Base-by-base conservation (phyloP, 2,888 invertebrate genomes). In the Cryptocephalus moraei region DNA sequence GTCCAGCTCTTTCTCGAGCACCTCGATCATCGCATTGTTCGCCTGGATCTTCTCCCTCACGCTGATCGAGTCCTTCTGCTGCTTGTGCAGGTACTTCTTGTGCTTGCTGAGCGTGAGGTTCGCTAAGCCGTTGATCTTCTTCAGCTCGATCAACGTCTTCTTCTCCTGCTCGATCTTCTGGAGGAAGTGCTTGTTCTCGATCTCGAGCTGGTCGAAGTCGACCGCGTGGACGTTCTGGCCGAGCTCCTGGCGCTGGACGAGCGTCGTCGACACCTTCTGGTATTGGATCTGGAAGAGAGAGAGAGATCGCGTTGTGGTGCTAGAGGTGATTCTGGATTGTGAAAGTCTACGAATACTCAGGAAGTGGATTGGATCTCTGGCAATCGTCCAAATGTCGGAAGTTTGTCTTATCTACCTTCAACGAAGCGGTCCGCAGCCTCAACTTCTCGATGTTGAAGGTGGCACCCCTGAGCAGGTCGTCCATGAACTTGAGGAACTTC, bases 191-290 rank as follows among this genome's bases (percentile, higher is more conserved):
- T 72, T 57, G 56, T 81, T 82, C 56, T 81, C 79, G 32, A 83
- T 82, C 54, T 73, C 71, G 3, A 82, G 57, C 58, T 80, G 78
- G 32, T 82, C 78, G 53, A 82, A 82, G 61, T 83, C 83, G 0
- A 81, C 76, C 0, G 77, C 74, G 44, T 77, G 70, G 1, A 83
- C 62, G 41, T 72, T 74, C 49, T 79, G 78, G 10, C 78, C 79
- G 1, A 81, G 58, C 57, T 80, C 79, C 6, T 73, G 69, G 51
- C 80, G 77, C 8, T 75, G 70, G 32, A 71, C 67, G 1, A 81
- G 72, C 50, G 78, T 76, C 0, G 73, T 68, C 49, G 74, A 76
- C 0, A 80, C 61, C 61, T 78, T 79, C 38, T 66, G 22, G 22
- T 22, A 22, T 6, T 22, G 22, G 22, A 22, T 22, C 22, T 22